phyloP scores from a whole-genome alignment of 2,797 vertebrate genomes.

The Allobates femoralis region DNA sequence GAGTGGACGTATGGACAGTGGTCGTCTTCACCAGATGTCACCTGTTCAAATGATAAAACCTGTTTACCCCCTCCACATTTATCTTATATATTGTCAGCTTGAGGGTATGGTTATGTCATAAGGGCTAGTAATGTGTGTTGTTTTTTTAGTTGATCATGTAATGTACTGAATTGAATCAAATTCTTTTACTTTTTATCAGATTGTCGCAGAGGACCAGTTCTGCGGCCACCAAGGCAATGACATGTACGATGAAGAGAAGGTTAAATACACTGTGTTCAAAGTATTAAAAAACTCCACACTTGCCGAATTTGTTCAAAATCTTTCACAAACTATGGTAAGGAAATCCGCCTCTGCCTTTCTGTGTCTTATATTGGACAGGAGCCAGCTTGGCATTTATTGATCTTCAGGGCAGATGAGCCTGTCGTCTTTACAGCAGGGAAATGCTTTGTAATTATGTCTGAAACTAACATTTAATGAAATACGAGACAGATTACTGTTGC shows the following conservation, averaged over 20 bases:
- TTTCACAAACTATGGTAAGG: slow-evolving; percentile 98
- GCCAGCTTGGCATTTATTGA: not conserved
- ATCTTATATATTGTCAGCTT: too few species aligned
- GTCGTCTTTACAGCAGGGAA: not conserved
- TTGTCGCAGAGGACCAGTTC: slow-evolving; percentile 99
- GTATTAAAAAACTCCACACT: slow-evolving; percentile 97
- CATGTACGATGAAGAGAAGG: slow-evolving; percentile 99
- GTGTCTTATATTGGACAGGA: not conserved
- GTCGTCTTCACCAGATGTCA: too few species aligned
- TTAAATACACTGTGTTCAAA: slow-evolving; percentile 99
- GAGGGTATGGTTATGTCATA: too few species aligned
- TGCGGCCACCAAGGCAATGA: slow-evolving; percentile 99
- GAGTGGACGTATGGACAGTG: too few species aligned
- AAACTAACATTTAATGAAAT: not conserved
- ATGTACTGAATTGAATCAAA: too few species aligned
- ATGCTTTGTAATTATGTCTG: not conserved
- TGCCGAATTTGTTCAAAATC: slow-evolving; percentile 96
- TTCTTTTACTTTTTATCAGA: slow-evolving; percentile 75
- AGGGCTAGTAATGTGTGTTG: too few species aligned
- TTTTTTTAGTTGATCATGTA: too few species aligned
- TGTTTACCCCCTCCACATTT: too few species aligned
- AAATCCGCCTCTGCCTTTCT: not conserved
- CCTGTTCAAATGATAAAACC: too few species aligned
- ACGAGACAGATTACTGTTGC: not conserved
- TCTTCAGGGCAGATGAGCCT: not conserved